These are phyloP conservation scores for Brachionus sp. DNA, from an alignment of 1,140 invertebrate genomes.

Conservation along the genomic window DNA sequence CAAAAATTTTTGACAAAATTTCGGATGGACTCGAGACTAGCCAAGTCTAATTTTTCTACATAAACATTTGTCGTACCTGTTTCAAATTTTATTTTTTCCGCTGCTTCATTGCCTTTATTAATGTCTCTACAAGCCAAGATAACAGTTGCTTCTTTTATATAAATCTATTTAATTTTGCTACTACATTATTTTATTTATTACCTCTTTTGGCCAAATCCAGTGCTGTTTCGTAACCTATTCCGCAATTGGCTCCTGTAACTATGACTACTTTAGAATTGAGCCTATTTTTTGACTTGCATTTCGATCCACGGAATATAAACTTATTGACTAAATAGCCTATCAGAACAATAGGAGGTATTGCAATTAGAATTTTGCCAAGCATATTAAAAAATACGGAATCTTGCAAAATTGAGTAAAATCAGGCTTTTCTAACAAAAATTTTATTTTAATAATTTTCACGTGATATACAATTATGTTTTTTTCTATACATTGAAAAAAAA, in stretches of 20 bases:
- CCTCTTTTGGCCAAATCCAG: constrained; percentile 33
- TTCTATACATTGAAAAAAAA: not conserved
- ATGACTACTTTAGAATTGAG: not conserved
- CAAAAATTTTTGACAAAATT: constrained; percentile 52
- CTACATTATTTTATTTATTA: not conserved
- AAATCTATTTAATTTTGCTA: not conserved
- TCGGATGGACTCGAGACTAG: constrained; percentile 50
- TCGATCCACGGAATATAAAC: constrained; percentile 10
- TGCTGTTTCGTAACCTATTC: constrained; percentile 45
- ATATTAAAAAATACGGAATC: not conserved
- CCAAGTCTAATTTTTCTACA: constrained; percentile 51
- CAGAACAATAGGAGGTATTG: not conserved
- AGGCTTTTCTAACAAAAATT: not conserved
- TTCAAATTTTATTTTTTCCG: constrained; percentile 53
- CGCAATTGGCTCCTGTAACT: constrained; percentile 46
- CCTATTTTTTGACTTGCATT: constrained; percentile 3
- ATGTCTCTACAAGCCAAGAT: constrained; percentile 53
- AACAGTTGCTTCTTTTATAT: constrained; percentile 49
- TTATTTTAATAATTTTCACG: not conserved
- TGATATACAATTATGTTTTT: not conserved
- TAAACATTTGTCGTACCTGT: constrained; percentile 53
- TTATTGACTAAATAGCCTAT: constrained; percentile 24
- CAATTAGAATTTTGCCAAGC: not conserved
- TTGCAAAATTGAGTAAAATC: not conserved
- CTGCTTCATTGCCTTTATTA: constrained; percentile 55